These are phyloP conservation scores for Hippocampus zosterae DNA, from an alignment of 2,113 vertebrate genomes.

Conservation along the genomic window DNA sequence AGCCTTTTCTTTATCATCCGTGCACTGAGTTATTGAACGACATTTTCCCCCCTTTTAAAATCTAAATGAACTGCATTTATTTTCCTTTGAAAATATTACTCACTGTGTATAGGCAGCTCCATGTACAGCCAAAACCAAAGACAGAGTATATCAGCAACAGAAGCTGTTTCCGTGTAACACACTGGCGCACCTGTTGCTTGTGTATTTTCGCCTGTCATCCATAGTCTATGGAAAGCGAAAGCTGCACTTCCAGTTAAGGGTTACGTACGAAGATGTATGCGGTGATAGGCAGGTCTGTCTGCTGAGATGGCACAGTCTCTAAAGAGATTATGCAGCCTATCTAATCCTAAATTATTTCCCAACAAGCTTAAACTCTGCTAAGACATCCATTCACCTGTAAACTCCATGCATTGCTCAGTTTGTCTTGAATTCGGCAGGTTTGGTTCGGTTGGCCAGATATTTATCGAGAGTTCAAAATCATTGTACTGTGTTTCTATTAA, in stretches of 20 bases:
- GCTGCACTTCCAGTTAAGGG: slow-evolving; percentile 32
- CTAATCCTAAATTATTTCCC: slow-evolving; percentile 92
- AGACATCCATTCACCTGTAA: slow-evolving; percentile 74
- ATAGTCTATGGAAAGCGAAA: slow-evolving; percentile 40
- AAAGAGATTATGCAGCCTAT: slow-evolving; percentile 87
- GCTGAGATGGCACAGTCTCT: slow-evolving; percentile 88
- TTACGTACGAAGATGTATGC: slow-evolving; percentile 41
- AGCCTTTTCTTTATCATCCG: not conserved
- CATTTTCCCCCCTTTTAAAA: not conserved
- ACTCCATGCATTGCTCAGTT: slow-evolving; percentile 65
- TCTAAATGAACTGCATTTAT: not conserved
- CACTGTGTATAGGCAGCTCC: slow-evolving; percentile 69
- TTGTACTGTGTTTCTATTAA: too few species aligned
- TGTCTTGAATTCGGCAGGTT: slow-evolving; percentile 28
- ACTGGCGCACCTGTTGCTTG: slow-evolving; percentile 10
- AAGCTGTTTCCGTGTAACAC: slow-evolving; percentile 17
- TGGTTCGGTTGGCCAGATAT: not conserved
- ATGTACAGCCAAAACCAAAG: slow-evolving; percentile 53
- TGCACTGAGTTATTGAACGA: not conserved
- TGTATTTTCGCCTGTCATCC: slow-evolving; percentile 25
- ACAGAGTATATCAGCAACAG: slow-evolving; percentile 37
- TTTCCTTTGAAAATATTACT: slow-evolving; percentile 34
- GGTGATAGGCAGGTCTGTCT: slow-evolving; percentile 66
- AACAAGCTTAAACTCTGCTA: slow-evolving; percentile 76
- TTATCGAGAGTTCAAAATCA: not conserved